Evolutionary conservation across 2,888 invertebrate species (phyloP), one percentile per base, ranked within the genome.

Genomic region (Acanthosepion pharaonis): DNA sequence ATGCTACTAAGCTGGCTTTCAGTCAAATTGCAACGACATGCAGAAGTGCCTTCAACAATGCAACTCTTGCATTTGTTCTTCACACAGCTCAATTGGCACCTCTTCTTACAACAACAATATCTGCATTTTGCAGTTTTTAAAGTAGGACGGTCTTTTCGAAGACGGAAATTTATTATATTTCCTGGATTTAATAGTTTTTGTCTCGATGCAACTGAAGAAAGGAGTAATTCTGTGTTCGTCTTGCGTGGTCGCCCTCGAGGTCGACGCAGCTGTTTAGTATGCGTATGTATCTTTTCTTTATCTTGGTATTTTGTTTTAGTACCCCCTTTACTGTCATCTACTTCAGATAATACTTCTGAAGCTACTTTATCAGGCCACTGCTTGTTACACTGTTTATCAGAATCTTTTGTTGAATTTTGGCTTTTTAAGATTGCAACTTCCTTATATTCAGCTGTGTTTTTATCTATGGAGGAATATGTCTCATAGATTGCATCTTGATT

Each of bases 131-230:
- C 93, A 51, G 49, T 28, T 53, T 93, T 93, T 53, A 93, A 51
- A 28, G 93, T 53, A n/a, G 93, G 93, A 93, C 93, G 93, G 93
- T 93, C 93, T 93, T 53, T 49, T 49, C 93, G 93, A 51, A 93
- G 93, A 53, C 93, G 93, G 18, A 93, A 93, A 48, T 93, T 93
- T 53, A 93, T 93, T n/a, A 93, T 93, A 28, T 93, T 93, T 93
- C 93, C 93, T 6, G 93, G 93, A 53, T 93, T 93, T 51, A 93
- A 93, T 11, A 49, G 51, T 53, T 93, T 49, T n/a, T n/a, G 28
- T 33, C 20, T 93, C 20, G 49, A 53, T 93, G 49, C 51, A n/a
- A 53, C 93, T 5, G 93, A n/a, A n/a, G 93, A 93, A 53, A 93
- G 51, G 23, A 53, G 28, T n/a, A 78, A 33, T 53, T 93, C 93